A percentile compares a stretch with the other conserved stretches of the same genome.
These are phyloP conservation scores for human DNA, from an alignment of 2,113 vertebrate genomes.

Conservation along the genomic window DNA sequence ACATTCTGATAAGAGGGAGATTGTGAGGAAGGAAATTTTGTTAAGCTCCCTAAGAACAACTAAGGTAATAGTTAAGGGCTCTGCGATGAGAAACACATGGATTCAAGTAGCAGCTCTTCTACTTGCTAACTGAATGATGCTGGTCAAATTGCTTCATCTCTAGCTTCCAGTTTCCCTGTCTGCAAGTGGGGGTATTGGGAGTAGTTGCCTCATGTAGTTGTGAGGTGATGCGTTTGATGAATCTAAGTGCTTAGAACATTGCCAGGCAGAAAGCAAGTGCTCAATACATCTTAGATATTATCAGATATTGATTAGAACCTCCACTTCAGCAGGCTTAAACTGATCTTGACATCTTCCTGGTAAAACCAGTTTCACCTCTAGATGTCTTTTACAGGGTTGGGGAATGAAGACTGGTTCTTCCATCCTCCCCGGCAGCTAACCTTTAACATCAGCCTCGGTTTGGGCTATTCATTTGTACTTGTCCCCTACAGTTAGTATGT, in stretches of 20 bases:
- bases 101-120: accelerated
- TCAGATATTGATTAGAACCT: background rate
- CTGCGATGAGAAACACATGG: background rate
- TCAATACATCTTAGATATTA: background rate
- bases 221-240: background rate
- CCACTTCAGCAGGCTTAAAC: background rate
- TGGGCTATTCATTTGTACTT: background rate
- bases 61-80: background rate
- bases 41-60: background rate
- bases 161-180: background rate
- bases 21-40: background rate
- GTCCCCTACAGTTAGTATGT: background rate
- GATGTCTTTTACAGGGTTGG: background rate
- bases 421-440: background rate
- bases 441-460: background rate
- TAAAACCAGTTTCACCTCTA: background rate
- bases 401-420: background rate
- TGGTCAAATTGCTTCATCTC: background rate
- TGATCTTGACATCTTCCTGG: no score
- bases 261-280: background rate
- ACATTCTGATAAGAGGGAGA: background rate
- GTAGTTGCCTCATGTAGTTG: accelerated
- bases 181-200: no score
- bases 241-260: background rate
- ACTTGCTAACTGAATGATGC: background rate